Evolutionary conservation across 2,888 invertebrate genomes (phyloP).

Genomic region (Papilio elwesi): DNA sequence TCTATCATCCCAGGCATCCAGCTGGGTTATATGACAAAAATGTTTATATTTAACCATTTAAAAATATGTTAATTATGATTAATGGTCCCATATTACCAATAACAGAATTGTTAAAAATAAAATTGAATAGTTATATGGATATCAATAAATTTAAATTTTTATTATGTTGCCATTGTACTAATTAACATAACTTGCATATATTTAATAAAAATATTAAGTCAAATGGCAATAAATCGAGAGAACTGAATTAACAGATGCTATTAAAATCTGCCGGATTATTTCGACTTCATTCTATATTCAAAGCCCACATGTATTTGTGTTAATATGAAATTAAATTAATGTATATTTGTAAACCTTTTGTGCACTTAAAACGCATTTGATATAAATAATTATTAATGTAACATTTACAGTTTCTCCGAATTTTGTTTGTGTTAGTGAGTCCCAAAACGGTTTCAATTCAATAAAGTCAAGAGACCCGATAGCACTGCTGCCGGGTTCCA

Average conservation of each 20-base stretch:
- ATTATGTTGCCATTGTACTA: slow-evolving; percentile 23
- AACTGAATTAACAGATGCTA: slow-evolving; percentile 26
- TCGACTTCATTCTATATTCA: slow-evolving; percentile 18
- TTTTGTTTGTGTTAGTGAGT: too few species aligned
- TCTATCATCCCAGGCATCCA: too few species aligned
- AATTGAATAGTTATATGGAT: not conserved
- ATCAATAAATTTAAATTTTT: slow-evolving; percentile 36
- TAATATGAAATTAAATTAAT: slow-evolving; percentile 23
- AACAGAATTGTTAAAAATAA: slow-evolving; percentile 4
- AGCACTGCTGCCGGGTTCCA: too few species aligned
- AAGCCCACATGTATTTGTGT: slow-evolving; percentile 24
- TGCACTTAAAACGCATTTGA: slow-evolving; percentile 7
- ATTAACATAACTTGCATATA: slow-evolving; percentile 33
- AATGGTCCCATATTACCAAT: not conserved
- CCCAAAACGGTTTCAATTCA: too few species aligned
- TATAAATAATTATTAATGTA: slow-evolving; percentile 6
- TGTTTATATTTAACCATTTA: slow-evolving; percentile 20
- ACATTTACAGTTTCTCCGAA: not conserved
- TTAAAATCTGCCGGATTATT: slow-evolving; percentile 21
- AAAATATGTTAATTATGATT: slow-evolving; percentile 29
- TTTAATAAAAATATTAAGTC: slow-evolving; percentile 18
- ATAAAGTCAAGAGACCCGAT: too few species aligned
- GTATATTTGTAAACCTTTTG: not conserved
- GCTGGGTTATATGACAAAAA: not conserved
- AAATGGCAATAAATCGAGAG: slow-evolving; percentile 28